A percentile compares a stretch with the other conserved stretches of the same genome.
These are phyloP conservation scores for Vanessa tameamea DNA, from an alignment of 1,140 invertebrate genomes.

Conservation along the genomic window DNA sequence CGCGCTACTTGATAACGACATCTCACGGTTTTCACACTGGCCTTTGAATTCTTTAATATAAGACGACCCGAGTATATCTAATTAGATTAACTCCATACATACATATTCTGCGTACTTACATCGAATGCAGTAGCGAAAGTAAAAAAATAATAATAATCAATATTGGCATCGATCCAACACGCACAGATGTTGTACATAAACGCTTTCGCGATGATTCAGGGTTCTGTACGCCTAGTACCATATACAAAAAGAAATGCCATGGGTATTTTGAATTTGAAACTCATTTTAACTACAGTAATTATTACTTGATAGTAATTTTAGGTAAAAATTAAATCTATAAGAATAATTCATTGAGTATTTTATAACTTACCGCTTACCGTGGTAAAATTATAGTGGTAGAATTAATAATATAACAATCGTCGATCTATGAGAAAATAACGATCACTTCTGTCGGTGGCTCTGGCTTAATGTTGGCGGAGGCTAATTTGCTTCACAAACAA, in stretches of 20 bases:
- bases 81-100: slow-evolving; percentile 36
- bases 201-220: slow-evolving; percentile 16
- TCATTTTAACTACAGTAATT: too few relatives aligned
- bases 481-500: slow-evolving; percentile 69
- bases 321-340: not conserved
- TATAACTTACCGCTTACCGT: slow-evolving; percentile 5
- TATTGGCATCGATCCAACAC: slow-evolving; percentile 35
- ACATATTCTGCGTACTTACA: slow-evolving; percentile 13
- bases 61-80: slow-evolving; percentile 30
- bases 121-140: slow-evolving; percentile 37
- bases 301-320: not conserved
- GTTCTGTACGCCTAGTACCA: not conserved
- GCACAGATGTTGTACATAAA: slow-evolving; percentile 43
- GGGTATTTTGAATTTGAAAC: too few relatives aligned
- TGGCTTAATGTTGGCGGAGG: slow-evolving; percentile 55
- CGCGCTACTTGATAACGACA: slow-evolving; percentile 66
- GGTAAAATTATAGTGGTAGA: slow-evolving; percentile 7
- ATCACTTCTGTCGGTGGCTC: slow-evolving; percentile 59
- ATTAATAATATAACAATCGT: slow-evolving; percentile 26
- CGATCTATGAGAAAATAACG: slow-evolving; percentile 66
- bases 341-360: not conserved
- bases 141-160: slow-evolving; percentile 34
- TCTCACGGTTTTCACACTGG: slow-evolving; percentile 35
- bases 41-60: slow-evolving; percentile 16
- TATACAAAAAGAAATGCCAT: not conserved